These are phyloP conservation scores for Lasioglossum malachurum DNA, from an alignment of 2,888 invertebrate species.

Conservation along the genomic window DNA sequence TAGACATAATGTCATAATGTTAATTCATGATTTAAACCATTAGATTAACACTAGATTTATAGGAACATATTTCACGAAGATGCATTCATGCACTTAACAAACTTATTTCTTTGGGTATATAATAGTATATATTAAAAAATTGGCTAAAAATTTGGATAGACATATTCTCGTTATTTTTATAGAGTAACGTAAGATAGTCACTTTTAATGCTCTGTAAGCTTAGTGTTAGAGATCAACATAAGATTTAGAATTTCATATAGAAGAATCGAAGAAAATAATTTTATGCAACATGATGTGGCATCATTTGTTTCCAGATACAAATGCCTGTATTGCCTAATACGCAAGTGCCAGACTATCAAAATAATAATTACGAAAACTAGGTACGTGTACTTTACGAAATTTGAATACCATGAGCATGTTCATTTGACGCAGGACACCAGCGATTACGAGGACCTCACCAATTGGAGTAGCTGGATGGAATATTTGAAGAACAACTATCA, in stretches of 20 bases:
- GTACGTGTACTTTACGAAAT: constrained; percentile 47
- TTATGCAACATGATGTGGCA: neutral
- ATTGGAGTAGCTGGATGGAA: constrained; percentile 76
- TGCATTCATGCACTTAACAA: too few relatives aligned
- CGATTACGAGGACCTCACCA: constrained; percentile 66
- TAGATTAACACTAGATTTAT: neutral
- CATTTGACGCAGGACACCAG: constrained; percentile 72
- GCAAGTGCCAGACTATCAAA: constrained; percentile 68
- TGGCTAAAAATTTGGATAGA: neutral
- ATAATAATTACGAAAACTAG: constrained; percentile 63
- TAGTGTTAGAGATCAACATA: neutral
- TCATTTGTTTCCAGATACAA: constrained; percentile 81
- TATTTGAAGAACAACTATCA: constrained; percentile 69
- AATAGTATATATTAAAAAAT: neutral
- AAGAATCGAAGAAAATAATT: constrained; percentile 28
- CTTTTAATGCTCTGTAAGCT: neutral
- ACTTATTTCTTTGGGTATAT: too few relatives aligned
- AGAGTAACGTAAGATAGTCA: neutral
- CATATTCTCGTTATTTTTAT: neutral
- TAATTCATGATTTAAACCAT: neutral
- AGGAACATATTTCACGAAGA: neutral
- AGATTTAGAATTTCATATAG: neutral
- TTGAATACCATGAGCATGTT: constrained; percentile 54
- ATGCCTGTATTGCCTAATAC: constrained; percentile 77
- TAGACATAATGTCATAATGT: neutral